Base-by-base conservation (phyloP, 2,797 vertebrate genomes). In the Cossypha heuglini region DNA sequence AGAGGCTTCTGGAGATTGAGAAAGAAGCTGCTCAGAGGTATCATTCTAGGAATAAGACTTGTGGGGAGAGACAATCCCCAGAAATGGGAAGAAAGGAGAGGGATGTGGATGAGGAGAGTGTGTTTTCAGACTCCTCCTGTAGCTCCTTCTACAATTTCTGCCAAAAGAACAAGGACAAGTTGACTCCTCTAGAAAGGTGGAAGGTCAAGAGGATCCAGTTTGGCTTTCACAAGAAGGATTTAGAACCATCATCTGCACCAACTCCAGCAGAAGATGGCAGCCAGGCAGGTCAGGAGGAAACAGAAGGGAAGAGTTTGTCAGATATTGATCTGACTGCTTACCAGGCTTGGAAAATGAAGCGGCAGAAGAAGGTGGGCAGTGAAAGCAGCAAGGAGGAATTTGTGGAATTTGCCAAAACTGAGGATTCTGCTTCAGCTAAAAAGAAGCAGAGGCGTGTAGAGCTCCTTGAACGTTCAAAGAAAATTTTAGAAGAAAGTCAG, bases 131-230 rank as follows among this genome's bases (percentile, higher is more conserved):
- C 84, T 86, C 73, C 14, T 86, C 83, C 57, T 97, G 97, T 62
- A 98, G 98, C 90, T 99, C 99, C 49, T 98, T 99, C 97, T 99
- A 98, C 88, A 99, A 99, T 96, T 99, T 99, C 93, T 99, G 99
- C 96, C 98, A 99, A 94, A 99, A 98, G 84, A 99, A 99, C 96
- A 99, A 98, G 97, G 98, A 99, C 55, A 99, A 98, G 48, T 97
- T 99, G 97, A 98, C 98, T 1, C 98, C 99, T 49, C 89, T 99
- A 88, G 99, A 99, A 93, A 98, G 99, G 40, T 99, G 99, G 99
- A 98, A 98, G 61, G 48, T 99, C 86, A 99, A 99, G 94, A 98
- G 99, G 80, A 98, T 99, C 96, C 99, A 99, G 72, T 99, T 99
- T 62, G 99, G 99, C 25, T 99, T 99, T 98, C 99, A 99, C 96